phyloP scores from a whole-genome alignment of 2,888 invertebrate species.

The Drosophila cognata region DNA sequence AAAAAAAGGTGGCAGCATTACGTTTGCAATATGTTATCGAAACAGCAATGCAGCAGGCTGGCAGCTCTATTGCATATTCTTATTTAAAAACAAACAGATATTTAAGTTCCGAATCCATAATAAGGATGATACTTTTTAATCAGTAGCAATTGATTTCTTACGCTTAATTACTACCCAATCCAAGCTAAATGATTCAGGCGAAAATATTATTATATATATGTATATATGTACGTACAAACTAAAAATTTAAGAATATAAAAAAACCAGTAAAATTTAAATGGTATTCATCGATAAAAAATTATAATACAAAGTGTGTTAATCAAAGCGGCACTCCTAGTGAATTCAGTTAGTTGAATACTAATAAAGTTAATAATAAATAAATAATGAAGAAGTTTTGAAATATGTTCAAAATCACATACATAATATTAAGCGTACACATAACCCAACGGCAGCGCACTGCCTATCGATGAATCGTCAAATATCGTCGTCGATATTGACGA shows the following conservation, averaged over 20 bases:
- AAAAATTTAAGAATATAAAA: not conserved
- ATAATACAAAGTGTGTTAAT: not conserved
- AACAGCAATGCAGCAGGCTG: not conserved
- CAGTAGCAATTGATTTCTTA: not conserved
- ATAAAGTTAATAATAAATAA: not conserved
- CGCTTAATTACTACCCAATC: not conserved
- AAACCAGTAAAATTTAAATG: not conserved
- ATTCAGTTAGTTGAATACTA: not conserved
- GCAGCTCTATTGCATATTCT: not conserved
- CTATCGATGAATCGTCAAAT: slow-evolving; percentile 2
- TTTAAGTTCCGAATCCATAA: not conserved
- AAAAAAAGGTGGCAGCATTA: not conserved
- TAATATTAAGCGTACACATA: not conserved
- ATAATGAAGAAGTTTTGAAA: not conserved
- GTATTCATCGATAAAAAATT: not conserved
- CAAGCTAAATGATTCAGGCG: no score
- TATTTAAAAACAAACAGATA: not conserved
- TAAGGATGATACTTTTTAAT: not conserved
- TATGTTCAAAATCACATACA: not conserved
- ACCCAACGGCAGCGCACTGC: not conserved
- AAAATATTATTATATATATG: not conserved
- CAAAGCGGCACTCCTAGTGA: not conserved
- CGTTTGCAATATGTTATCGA: not conserved
- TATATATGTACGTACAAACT: not conserved
- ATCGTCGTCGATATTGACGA: slow-evolving; percentile 8